Evolutionary conservation across 2,888 invertebrate genomes (phyloP).

Genomic region (Archaeoteleia sp.): DNA sequence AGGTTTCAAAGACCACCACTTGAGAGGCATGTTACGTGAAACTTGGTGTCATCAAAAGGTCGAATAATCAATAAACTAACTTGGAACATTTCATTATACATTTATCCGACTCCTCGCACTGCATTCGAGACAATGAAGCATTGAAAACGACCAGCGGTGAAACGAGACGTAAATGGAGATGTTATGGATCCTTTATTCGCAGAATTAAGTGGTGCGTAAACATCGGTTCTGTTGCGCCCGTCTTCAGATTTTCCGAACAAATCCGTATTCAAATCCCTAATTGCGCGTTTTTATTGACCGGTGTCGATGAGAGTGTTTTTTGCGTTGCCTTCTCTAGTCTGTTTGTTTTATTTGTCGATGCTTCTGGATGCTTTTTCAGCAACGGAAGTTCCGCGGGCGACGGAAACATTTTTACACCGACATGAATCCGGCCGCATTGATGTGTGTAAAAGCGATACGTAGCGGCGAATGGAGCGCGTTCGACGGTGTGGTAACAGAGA

Average conservation of each 20-base stretch:
- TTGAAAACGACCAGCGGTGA: too few species aligned
- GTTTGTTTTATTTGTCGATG: conserved; percentile 29
- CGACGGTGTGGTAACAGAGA: conserved; percentile 40
- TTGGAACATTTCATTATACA: too few species aligned
- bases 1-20: background rate
- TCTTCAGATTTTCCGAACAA: too few species aligned
- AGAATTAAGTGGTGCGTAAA: too few species aligned
- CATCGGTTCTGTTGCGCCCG: too few species aligned
- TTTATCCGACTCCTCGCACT: too few species aligned
- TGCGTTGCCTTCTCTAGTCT: background rate
- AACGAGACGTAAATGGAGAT: too few species aligned
- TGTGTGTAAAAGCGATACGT: conserved; percentile 48
- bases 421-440: conserved; percentile 31
- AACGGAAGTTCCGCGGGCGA: conserved; percentile 42
- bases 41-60: too few species aligned
- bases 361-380: conserved; percentile 29
- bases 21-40: background rate
- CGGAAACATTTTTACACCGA: conserved; percentile 53
- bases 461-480: conserved; percentile 29
- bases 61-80: too few species aligned
- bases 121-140: too few species aligned
- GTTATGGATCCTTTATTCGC: too few species aligned
- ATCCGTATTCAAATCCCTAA: too few species aligned
- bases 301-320: conserved; percentile 8
- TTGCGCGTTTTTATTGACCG: conserved; percentile 27